phyloP scores from a whole-genome alignment of 2,888 invertebrate genomes.

The Acronicta aceris region DNA sequence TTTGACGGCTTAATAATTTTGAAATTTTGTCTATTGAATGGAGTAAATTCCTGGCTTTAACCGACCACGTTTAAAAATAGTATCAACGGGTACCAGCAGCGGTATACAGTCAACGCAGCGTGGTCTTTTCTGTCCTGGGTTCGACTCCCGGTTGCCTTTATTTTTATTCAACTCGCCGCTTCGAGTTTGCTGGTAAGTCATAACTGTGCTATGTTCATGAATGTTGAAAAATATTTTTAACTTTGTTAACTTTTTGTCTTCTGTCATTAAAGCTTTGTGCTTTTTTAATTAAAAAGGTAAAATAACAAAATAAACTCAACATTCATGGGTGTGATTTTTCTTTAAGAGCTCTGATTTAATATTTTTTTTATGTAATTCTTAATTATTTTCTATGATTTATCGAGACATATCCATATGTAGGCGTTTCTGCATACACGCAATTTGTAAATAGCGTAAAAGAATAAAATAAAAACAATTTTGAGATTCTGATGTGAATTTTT shows the following conservation, averaged over 20 bases:
- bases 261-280: too few relatives aligned
- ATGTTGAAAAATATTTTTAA: constrained; percentile 20
- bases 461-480: background rate
- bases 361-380: background rate
- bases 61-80: too few relatives aligned
- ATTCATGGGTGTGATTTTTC: constrained; percentile 24
- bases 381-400: background rate
- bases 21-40: too few relatives aligned
- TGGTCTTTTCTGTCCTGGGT: constrained; percentile 10
- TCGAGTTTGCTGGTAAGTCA: constrained; percentile 39
- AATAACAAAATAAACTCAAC: constrained; percentile 12
- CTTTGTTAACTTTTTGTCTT: too few relatives aligned
- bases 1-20: too few relatives aligned
- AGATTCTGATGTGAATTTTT: background rate
- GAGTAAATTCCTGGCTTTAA: too few relatives aligned
- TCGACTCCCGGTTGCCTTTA: constrained; percentile 13
- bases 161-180: constrained; percentile 13
- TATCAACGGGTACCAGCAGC: too few relatives aligned
- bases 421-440: constrained; percentile 20
- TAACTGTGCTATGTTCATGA: constrained; percentile 14
- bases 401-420: constrained; percentile 66
- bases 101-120: constrained; percentile 1
- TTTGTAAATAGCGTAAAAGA: constrained; percentile 35
- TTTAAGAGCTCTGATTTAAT: constrained; percentile 21
- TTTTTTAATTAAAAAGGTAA: background rate